Evolutionary conservation across 2,888 invertebrate species (phyloP).

Genomic region (Phania funesta): DNA sequence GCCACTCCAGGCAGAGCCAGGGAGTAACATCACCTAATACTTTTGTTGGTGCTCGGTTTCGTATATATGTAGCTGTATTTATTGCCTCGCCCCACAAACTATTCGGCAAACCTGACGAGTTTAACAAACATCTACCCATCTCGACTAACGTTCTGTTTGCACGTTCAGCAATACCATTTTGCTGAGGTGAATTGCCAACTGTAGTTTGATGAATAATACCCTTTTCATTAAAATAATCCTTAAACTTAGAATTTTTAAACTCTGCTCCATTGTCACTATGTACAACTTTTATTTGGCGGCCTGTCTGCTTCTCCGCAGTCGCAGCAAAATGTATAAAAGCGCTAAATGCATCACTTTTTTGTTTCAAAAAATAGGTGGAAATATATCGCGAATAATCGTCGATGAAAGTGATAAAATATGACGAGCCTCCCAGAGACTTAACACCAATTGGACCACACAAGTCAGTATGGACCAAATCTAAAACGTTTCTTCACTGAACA

Average conservation of each 20-base stretch:
- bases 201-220: not conserved
- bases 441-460: conserved; percentile 20
- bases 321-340: not conserved
- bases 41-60: not conserved
- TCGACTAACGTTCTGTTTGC: not conserved
- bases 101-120: not conserved
- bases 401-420: conserved; percentile 8
- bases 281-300: not conserved
- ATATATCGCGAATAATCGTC: conserved; percentile 14
- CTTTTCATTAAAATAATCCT: not conserved
- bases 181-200: not conserved
- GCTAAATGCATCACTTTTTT: conserved; percentile 5
- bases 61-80: not conserved
- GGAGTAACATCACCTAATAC: not conserved
- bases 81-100: not conserved
- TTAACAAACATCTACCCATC: not conserved
- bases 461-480: conserved; percentile 16
- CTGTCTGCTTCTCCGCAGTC: not conserved
- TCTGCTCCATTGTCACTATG: not conserved
- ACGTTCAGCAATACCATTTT: not conserved
- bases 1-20: not conserved
- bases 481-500: not conserved
- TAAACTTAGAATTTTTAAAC: not conserved
- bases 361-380: conserved; percentile 10
- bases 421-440: conserved; percentile 1